phyloP scores from a whole-genome alignment of 2,797 vertebrate species.

The Chaenodraco wilsoni region DNA sequence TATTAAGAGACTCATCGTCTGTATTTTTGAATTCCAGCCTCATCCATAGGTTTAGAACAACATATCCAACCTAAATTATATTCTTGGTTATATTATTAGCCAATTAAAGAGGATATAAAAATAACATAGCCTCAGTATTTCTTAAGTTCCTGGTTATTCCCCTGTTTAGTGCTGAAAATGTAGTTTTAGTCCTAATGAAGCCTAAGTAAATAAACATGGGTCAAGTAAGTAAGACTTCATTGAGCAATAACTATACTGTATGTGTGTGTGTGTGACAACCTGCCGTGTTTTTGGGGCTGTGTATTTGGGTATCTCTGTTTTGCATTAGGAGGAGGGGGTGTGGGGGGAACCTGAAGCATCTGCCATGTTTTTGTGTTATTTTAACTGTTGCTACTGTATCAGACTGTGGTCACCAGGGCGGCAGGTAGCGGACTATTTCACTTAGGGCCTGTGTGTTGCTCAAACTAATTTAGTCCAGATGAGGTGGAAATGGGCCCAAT shows the following conservation, averaged over 20 bases:
- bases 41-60: neutral
- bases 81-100: neutral
- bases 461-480: slow-evolving; percentile 84
- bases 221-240: neutral
- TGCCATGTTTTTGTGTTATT: slow-evolving; percentile 83
- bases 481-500: slow-evolving; percentile 79
- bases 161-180: neutral
- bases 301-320: slow-evolving; percentile 75
- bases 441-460: slow-evolving; percentile 76
- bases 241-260: neutral
- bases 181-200: neutral
- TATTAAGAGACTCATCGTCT: neutral
- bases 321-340: slow-evolving; percentile 70
- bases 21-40: neutral
- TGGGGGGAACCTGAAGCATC: slow-evolving; percentile 73
- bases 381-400: slow-evolving; percentile 86
- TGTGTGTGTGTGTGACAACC: slow-evolving; percentile 17
- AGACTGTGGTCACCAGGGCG: slow-evolving; percentile 80
- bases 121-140: neutral
- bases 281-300: slow-evolving; percentile 25
- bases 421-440: slow-evolving; percentile 82
- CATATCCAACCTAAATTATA: neutral
- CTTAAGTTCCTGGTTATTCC: neutral
- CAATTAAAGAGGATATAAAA: neutral
- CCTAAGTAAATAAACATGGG: neutral